A percentile compares a stretch with the other conserved stretches of the same genome.
Conservation (phyloP, 2,888 invertebrate genomes). For the Sinohyriopsis cumingii region DNA sequence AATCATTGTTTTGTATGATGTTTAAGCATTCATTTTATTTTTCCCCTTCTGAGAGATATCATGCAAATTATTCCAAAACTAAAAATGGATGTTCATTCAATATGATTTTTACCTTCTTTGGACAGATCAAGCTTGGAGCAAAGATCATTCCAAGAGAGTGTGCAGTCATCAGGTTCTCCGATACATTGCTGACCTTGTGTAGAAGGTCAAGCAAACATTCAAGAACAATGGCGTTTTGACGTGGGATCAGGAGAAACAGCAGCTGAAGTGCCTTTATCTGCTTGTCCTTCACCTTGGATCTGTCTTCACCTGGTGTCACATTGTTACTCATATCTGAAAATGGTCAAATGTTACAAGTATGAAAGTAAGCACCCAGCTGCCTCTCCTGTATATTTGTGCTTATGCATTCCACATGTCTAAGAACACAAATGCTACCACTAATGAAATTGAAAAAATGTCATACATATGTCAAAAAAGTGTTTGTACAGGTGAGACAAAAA, state of each 20-base stretch:
- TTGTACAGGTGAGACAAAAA: too few species aligned
- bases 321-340: slow-evolving; percentile 46
- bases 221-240: slow-evolving; percentile 83
- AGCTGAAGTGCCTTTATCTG: slow-evolving; percentile 82
- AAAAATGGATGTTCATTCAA: too few species aligned
- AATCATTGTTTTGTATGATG: too few species aligned
- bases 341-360: neutral
- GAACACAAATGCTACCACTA: too few species aligned
- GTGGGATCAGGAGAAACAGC: slow-evolving; percentile 84
- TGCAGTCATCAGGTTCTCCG: slow-evolving; percentile 89
- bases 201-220: slow-evolving; percentile 86
- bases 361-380: too few species aligned
- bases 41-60: too few species aligned
- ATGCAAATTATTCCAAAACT: too few species aligned
- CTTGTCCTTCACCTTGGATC: slow-evolving; percentile 37
- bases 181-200: slow-evolving; percentile 81
- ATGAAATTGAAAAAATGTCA: too few species aligned
- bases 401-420: too few species aligned
- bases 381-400: too few species aligned
- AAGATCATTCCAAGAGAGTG: slow-evolving; percentile 92
- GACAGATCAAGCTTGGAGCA: slow-evolving; percentile 91
- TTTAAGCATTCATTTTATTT: too few species aligned
- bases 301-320: slow-evolving; percentile 70
- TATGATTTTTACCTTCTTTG: slow-evolving; percentile 77
- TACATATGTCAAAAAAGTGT: too few species aligned